Evolutionary conservation across 1,140 invertebrate species (phyloP).

Genomic region (fruit fly (Drosophila melanogaster)): Release_6_plus_ISO1_MT NT_037436.4:7152501-7153000

Average conservation of each 20-base stretch:
- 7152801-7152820: constrained; percentile 71
- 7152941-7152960: constrained; percentile 2
- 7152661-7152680: constrained; percentile 78
- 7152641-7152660: constrained; percentile 46
- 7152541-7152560: constrained; percentile 58
- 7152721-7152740: constrained; percentile 50
- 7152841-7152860: constrained; percentile 70
- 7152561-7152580: constrained; percentile 48
- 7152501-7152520: constrained; percentile 4
- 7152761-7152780: constrained; percentile 39
- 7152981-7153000: no score
- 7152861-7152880: constrained; percentile 47
- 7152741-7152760: constrained; percentile 24
- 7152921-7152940: constrained; percentile 22
- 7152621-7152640: constrained; percentile 56
- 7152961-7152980: no score
- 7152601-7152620: constrained; percentile 32
- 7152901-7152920: constrained; percentile 3
- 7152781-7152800: constrained; percentile 75
- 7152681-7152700: constrained; percentile 70
- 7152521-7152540: constrained; percentile 61
- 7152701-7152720: constrained; percentile 36
- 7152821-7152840: constrained; percentile 75
- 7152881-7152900: constrained; percentile 40
- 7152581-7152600: constrained; percentile 13